A percentile compares a stretch with the other conserved stretches of the same genome.
These are phyloP conservation scores for Phylloscopus whistleri DNA, from an alignment of 2,113 vertebrate species.

Conservation along the genomic window DNA sequence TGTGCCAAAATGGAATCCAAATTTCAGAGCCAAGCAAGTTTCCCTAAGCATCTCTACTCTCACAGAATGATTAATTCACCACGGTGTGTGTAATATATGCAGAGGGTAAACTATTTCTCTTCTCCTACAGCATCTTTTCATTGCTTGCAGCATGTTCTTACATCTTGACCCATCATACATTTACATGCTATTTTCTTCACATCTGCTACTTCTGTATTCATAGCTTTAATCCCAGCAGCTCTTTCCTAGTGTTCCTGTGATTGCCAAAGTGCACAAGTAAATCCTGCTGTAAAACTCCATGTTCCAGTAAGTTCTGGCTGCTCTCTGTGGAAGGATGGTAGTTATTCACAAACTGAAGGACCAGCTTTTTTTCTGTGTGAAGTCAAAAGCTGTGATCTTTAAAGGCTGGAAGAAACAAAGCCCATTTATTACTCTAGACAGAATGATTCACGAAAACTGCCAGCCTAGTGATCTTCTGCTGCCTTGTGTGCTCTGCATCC, in stretches of 20 bases:
- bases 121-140: conserved; percentile 21
- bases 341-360: neutral
- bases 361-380: neutral
- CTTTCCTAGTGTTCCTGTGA: neutral
- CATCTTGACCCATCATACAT: conserved; percentile 9
- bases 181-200: conserved; percentile 22
- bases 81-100: neutral
- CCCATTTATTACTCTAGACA: neutral
- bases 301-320: neutral
- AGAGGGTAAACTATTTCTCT: conserved; percentile 15
- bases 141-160: neutral
- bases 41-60: neutral
- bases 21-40: neutral
- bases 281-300: neutral
- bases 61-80: neutral
- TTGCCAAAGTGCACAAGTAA: neutral
- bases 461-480: neutral
- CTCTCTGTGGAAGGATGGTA: neutral
- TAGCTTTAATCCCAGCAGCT: neutral
- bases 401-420: neutral
- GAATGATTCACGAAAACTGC: neutral
- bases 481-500: neutral
- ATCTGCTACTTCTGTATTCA: conserved; percentile 3
- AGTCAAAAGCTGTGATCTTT: neutral
- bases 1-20: neutral